Base-by-base conservation (phyloP, 2,888 invertebrate genomes). In the Cynaeus angustus region DNA sequence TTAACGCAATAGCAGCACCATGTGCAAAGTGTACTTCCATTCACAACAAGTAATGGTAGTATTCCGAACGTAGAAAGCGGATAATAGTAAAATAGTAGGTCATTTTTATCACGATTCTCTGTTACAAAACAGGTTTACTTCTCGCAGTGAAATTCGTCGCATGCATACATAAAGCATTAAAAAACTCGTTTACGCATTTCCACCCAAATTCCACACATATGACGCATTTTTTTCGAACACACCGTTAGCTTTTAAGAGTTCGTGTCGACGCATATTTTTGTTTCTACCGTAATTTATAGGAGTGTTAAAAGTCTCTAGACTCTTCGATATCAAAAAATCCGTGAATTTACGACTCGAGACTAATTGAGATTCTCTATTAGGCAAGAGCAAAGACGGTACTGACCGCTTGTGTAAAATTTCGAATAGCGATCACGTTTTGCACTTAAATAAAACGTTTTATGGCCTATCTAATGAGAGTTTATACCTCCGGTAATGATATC, bases 61-160 rank as follows among this genome's bases (percentile, higher is more conserved):
- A 71, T 50, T 64, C 71, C 46, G 41, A 58, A 56, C 66, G 71
- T 71, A 71, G 71, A 71, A 71, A 71, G 71, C 71, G 71, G 64
- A 67, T 71, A 71, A 71, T 71, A 71, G 71, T 71, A 71, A 71
- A 71, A 67, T 71, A 71, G 71, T 67, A 71, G 71, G 71, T 71
- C 71, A 67, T 71, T 71, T 71, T 71, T 71, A 71, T 71, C 71
- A 71, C 71, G 71, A 71, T 62, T 55, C 52, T 48, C 52, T 58
- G 64, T 71, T 70, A 70, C 66, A 70, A 66, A 70, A 70, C 70
- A 66, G 70, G 70, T 70, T 70, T 66, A 55, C 38, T 58, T 52
- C 61, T 59, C 45, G 9, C 59, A 55, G 56, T 62, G 62, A 68
- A 68, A 68, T 68, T 68, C 53, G 68, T 52, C 43, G 52, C 21